A percentile compares a stretch with the other conserved stretches of the same genome.
These are phyloP conservation scores for Acipenser oxyrinchus DNA, from an alignment of 2,797 vertebrate species.

Conservation along the genomic window DNA sequence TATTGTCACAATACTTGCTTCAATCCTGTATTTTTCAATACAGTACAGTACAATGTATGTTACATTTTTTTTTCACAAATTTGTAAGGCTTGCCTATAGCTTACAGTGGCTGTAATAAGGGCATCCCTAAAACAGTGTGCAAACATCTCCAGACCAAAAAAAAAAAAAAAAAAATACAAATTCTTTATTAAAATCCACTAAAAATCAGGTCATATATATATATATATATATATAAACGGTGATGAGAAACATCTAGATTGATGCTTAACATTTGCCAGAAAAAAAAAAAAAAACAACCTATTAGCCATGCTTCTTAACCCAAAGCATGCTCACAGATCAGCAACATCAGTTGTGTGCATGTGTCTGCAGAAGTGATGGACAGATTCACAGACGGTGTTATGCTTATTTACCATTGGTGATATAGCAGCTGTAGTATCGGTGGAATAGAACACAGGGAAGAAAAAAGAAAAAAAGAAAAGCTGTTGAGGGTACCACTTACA, in stretches of 20 bases:
- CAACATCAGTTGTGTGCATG: conserved; percentile 41
- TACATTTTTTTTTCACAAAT: conserved; percentile 72
- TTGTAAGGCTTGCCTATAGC: conserved; percentile 84
- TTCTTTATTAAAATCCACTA: conserved; percentile 22
- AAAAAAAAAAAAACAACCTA: not conserved
- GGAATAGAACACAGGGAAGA: conserved; percentile 45
- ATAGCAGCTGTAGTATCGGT: conserved; percentile 77
- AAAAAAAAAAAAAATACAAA: conserved; percentile 49
- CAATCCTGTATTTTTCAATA: conserved; percentile 97
- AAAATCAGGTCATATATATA: conserved; percentile 44
- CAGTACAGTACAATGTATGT: conserved; percentile 98
- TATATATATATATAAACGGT: not conserved
- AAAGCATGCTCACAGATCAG: conserved; percentile 73
- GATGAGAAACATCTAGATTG: conserved; percentile 27
- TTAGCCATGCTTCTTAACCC: conserved; percentile 58
- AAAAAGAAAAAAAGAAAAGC: conserved; percentile 41
- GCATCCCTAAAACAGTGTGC: conserved; percentile 61
- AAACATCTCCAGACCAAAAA: conserved; percentile 45
- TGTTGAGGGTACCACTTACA: conserved; percentile 46
- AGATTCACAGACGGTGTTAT: conserved; percentile 63
- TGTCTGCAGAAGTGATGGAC: conserved; percentile 62
- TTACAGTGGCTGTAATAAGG: conserved; percentile 64
- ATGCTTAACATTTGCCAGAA: no score
- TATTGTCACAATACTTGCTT: conserved; percentile 96
- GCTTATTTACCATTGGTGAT: conserved; percentile 51